These are phyloP conservation scores for Euthynnus affinis DNA, from an alignment of 2,797 vertebrate genomes.

Conservation along the genomic window DNA sequence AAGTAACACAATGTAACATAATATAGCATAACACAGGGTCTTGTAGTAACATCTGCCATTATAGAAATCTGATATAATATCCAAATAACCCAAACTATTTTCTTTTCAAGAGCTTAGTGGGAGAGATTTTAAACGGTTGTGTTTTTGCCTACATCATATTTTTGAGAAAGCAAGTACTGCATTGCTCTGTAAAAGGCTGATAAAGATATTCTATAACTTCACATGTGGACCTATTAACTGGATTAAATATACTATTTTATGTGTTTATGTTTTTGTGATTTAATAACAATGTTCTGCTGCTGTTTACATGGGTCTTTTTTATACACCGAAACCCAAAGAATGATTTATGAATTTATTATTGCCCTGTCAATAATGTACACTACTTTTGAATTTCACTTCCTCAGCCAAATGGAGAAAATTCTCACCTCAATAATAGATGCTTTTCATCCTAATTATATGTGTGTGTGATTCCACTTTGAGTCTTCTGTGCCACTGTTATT, in stretches of 20 bases:
- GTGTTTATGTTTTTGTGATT: constrained; percentile 22
- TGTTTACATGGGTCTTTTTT: constrained; percentile 16
- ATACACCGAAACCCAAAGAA: constrained; percentile 1
- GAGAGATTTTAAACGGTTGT: background rate
- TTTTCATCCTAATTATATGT: constrained; percentile 38
- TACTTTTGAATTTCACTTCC: background rate
- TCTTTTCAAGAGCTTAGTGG: background rate
- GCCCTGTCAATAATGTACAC: background rate
- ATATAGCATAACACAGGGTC: background rate
- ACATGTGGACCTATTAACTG: constrained; percentile 22
- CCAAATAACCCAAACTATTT: background rate
- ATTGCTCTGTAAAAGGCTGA: constrained; percentile 15
- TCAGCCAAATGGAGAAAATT: constrained; percentile 3
- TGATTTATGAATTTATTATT: constrained; percentile 1
- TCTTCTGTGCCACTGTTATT: background rate
- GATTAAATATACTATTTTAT: constrained; percentile 25
- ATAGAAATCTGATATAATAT: background rate
- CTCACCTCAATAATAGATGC: background rate
- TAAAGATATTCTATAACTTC: constrained; percentile 18
- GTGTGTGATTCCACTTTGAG: background rate
- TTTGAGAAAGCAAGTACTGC: background rate
- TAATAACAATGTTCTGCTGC: constrained; percentile 27
- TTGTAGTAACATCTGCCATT: background rate
- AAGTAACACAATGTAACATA: background rate
- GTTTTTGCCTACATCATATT: background rate